Evolutionary conservation across 2,113 vertebrate genomes (phyloP), one percentile per base, ranked within the genome.

Genomic region (Alaudala cheleensis): DNA sequence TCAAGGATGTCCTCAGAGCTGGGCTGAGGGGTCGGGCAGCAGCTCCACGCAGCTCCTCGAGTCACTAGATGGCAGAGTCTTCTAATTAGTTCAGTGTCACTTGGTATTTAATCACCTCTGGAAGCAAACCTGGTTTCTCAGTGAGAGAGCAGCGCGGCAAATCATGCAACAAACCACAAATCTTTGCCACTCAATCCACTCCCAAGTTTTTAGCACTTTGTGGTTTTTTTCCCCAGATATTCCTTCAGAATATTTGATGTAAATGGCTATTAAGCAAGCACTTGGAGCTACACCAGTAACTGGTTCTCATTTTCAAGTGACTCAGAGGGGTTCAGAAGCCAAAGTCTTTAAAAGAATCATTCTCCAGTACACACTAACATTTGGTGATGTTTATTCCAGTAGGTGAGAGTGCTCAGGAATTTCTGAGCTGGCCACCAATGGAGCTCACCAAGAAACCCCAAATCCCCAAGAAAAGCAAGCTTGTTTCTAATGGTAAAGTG

Each of bases 51-150:
- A 47, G 22, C 70, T 44, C 34, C 56, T 66, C 2, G 39, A 51
- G 88, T 80, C 94, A 95, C 94, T 94, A 96, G 95, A 88, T 96
- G 90, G 95, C 96, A 96, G 89, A 91, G 47, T 89, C n/a, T 92
- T 96, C 89, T 95, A 96, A 95, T 95, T 89, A 95, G 89, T 96
- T 56, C 64, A 37, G 50, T 39, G 60, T 40, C 47, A 73, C 86
- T 66, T 88, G 71, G 28, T 76, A 37, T 69, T 89, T 83, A 51
- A 85, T 34, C 51, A 88, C 39, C 47, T 85, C 54, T 49, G 49
- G 17, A 73, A 77, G 47, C 17, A 77, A 69, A 85, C 5, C 10
- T 31, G 33, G 11, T 31, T 31, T 49, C 39, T 33, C 21, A 22
- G 25, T 22, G 14, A 53, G 15, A 53, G 23, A 56, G 22, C 44